Percentiles rank a stretch among this genome's conserved stretches.
Conservation (phyloP, 2,888 invertebrate genomes). For the Amiota minor region DNA sequence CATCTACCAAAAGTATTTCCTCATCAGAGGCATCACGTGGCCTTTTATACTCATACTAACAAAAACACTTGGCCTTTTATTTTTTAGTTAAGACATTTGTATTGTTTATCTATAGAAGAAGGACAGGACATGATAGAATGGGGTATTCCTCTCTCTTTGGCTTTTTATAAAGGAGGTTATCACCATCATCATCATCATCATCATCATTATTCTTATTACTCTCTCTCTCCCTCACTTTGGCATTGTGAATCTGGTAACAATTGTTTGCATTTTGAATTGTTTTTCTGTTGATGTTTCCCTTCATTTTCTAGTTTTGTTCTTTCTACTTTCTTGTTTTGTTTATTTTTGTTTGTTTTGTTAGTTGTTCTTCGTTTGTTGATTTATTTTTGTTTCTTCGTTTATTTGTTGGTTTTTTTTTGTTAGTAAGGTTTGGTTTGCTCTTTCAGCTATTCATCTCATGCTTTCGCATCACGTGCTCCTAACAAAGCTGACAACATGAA, state of each 20-base stretch:
- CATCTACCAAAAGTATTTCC: too few relatives aligned
- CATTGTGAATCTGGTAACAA: conserved; percentile 34
- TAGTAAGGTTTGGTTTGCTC: background rate
- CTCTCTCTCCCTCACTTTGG: background rate
- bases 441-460: conserved; percentile 7
- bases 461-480: conserved; percentile 61
- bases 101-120: too few relatives aligned
- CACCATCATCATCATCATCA: background rate
- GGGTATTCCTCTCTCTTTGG: background rate
- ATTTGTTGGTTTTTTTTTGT: background rate
- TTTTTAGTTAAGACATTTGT: too few relatives aligned
- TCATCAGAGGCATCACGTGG: too few relatives aligned
- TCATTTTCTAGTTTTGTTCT: conserved; percentile 4
- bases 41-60: too few relatives aligned
- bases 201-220: background rate
- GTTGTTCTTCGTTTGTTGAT: background rate
- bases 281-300: conserved; percentile 16
- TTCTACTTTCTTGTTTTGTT: background rate
- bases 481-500: conserved; percentile 18
- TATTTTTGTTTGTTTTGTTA: background rate
- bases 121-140: background rate
- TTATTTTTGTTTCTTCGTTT: background rate
- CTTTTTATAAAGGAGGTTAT: background rate
- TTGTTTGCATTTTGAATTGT: conserved; percentile 47
- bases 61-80: too few relatives aligned